phyloP scores from a whole-genome alignment of 2,888 invertebrate genomes.

The Antheraea assamensis region DNA sequence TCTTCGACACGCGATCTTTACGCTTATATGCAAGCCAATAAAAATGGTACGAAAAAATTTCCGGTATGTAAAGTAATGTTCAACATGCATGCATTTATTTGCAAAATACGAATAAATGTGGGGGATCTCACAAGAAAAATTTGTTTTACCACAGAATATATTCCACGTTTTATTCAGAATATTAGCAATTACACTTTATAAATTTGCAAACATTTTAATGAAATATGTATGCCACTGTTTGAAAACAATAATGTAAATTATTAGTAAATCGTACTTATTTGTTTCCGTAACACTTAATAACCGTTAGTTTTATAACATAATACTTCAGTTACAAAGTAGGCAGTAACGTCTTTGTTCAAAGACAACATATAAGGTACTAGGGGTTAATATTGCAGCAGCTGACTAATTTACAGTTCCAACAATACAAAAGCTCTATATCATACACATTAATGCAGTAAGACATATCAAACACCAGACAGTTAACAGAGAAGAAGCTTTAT shows the following conservation, averaged over 20 bases:
- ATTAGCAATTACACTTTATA: not conserved
- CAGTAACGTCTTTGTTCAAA: constrained; percentile 56
- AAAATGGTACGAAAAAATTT: constrained; percentile 27
- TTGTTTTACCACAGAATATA: not conserved
- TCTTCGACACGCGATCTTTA: constrained; percentile 50
- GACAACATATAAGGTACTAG: constrained; percentile 65
- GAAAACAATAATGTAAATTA: not conserved
- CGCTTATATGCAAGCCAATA: constrained; percentile 22
- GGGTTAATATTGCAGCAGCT: constrained; percentile 67
- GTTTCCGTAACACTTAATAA: not conserved
- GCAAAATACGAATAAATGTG: not conserved
- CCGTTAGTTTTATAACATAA: not conserved
- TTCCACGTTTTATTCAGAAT: not conserved
- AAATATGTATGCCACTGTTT: not conserved
- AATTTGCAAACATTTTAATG: not conserved
- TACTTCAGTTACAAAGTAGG: constrained; percentile 20
- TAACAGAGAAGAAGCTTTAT: constrained; percentile 48
- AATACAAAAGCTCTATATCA: constrained; percentile 60
- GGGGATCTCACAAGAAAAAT: not conserved
- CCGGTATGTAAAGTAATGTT: constrained; percentile 3
- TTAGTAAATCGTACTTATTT: not conserved
- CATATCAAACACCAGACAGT: constrained; percentile 37
- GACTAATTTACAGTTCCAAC: constrained; percentile 73
- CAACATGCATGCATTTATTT: not conserved
- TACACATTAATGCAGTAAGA: constrained; percentile 35